Conservation (phyloP, 2,113 vertebrate genomes). For the Tapirus terrestris region DNA sequence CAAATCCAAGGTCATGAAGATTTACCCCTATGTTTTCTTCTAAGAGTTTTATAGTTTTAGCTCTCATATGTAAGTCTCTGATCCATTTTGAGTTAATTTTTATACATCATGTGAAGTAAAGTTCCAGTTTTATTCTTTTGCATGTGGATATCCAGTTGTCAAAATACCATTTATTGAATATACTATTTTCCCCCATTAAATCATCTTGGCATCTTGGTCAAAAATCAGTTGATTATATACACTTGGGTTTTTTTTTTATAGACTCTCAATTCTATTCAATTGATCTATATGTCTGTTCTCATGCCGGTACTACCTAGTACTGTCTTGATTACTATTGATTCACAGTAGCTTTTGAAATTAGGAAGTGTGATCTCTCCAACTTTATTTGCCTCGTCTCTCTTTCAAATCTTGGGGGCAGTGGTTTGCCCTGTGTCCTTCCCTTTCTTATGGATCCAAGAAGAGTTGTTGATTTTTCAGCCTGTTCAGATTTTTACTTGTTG, state of each 20-base stretch:
- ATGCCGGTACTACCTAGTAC: not conserved
- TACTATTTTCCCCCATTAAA: not conserved
- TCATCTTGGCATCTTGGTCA: not conserved
- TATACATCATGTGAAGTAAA: not conserved
- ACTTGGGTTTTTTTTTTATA: not conserved
- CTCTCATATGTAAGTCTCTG: not conserved
- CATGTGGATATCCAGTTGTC: not conserved
- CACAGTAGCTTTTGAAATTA: not conserved
- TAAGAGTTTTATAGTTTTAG: not conserved
- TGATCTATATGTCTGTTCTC: not conserved
- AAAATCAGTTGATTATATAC: not conserved
- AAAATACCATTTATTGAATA: not conserved
- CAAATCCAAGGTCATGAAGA: not conserved
- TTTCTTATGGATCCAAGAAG: not conserved
- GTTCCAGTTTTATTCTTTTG: not conserved
- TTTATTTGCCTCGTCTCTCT: not conserved
- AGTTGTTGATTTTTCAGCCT: not conserved
- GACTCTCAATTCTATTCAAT: not conserved
- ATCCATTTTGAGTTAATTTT: not conserved
- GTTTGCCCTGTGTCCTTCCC: not conserved
- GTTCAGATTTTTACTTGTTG: not conserved
- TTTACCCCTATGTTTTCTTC: not conserved
- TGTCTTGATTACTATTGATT: not conserved
- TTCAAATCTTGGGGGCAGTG: not conserved
- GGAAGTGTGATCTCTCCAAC: no score